phyloP scores from a whole-genome alignment of 2,888 invertebrate species.

The Nymphalis urticae region DNA sequence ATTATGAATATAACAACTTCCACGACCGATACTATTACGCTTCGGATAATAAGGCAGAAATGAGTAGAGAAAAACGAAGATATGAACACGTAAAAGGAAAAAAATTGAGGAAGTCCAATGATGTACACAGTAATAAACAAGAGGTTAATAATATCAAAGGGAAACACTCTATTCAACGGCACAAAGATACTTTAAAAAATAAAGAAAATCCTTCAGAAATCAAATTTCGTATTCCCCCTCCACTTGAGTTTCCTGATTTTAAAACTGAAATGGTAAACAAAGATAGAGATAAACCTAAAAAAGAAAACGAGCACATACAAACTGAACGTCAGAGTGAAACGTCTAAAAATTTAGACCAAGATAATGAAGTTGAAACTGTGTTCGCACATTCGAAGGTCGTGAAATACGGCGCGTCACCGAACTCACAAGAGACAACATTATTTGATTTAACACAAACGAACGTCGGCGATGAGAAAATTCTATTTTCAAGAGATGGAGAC shows the following conservation, averaged over 20 bases:
- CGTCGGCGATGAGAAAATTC: slow-evolving; percentile 12
- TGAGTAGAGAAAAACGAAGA: slow-evolving; percentile 37
- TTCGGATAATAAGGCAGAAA: slow-evolving; percentile 46
- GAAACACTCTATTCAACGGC: slow-evolving; percentile 24
- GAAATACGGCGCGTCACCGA: slow-evolving; percentile 52
- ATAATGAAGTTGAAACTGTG: slow-evolving; percentile 55
- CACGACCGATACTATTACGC: slow-evolving; percentile 57
- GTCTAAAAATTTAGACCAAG: slow-evolving; percentile 20
- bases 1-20: slow-evolving; percentile 48
- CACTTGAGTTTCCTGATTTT: slow-evolving; percentile 60
- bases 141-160: slow-evolving; percentile 15
- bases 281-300: slow-evolving; percentile 16
- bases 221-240: slow-evolving; percentile 53
- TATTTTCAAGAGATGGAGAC: slow-evolving; percentile 26
- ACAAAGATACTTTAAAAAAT: background rate
- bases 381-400: slow-evolving; percentile 65
- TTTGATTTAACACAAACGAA: slow-evolving; percentile 1
- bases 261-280: slow-evolving; percentile 55
- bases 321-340: background rate
- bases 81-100: slow-evolving; percentile 31
- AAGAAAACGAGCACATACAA: slow-evolving; percentile 11
- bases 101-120: slow-evolving; percentile 1
- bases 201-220: slow-evolving; percentile 31
- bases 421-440: slow-evolving; percentile 4
- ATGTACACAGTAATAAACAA: slow-evolving; percentile 6